Evolutionary conservation across 2,797 vertebrate species (phyloP).

Genomic region (Kryptolebias ocellatus): DNA sequence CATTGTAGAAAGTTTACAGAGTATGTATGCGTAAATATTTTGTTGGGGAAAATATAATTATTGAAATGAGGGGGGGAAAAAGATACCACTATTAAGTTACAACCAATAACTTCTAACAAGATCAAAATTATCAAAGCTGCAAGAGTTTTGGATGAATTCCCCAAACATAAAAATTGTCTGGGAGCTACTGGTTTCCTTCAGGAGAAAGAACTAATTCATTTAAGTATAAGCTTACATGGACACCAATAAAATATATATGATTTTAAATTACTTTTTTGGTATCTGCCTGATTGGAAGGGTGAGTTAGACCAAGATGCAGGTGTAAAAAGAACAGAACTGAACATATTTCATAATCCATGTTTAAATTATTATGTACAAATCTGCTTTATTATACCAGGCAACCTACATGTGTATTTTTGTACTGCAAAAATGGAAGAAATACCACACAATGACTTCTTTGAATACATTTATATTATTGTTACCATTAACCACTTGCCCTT

Average conservation of each 20-base stretch:
- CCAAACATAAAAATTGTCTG: not conserved
- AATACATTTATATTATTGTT: not conserved
- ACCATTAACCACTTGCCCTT: not conserved
- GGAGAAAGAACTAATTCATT: no score
- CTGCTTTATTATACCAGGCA: no score
- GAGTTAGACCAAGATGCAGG: no score
- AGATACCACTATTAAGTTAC: slow-evolving; percentile 24
- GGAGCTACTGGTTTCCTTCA: no score
- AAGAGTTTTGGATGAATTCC: not conserved
- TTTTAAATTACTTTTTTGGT: no score
- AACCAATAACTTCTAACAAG: not conserved
- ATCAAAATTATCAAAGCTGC: not conserved
- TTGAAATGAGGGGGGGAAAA: slow-evolving; percentile 3
- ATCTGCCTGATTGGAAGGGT: no score
- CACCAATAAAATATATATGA: no score
- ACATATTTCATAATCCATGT: no score
- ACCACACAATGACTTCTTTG: not conserved
- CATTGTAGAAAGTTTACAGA: slow-evolving; percentile 38
- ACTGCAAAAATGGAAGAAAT: not conserved
- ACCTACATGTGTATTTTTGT: not conserved
- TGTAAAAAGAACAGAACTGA: no score
- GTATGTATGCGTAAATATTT: slow-evolving; percentile 21
- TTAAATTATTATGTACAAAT: no score
- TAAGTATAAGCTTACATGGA: no score
- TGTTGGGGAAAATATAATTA: slow-evolving; percentile 40